These are phyloP conservation scores for Urophycis tenuis DNA, from an alignment of 2,797 vertebrate species.

Conservation along the genomic window DNA sequence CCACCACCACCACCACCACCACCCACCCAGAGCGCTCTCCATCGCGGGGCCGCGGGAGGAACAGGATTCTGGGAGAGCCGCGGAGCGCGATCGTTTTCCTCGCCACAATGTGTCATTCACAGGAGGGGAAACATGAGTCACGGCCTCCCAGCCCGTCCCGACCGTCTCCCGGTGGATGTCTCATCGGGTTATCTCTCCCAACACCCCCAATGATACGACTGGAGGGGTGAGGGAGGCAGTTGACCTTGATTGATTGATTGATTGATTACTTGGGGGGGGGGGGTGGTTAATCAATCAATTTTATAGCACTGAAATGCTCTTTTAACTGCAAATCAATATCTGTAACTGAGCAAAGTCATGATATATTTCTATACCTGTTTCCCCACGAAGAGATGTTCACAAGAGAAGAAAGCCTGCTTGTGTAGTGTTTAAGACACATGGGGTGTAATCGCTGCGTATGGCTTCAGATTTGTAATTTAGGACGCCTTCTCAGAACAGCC, in stretches of 20 bases:
- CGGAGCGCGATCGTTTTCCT: conserved; percentile 27
- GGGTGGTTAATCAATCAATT: no score
- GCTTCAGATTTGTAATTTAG: background rate
- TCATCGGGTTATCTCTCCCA: background rate
- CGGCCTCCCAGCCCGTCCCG: conserved; percentile 20
- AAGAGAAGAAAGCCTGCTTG: background rate
- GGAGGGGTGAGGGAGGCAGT: no score
- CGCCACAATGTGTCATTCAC: conserved; percentile 49
- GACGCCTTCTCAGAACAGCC: background rate
- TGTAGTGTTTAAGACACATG: background rate
- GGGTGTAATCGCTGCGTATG: background rate
- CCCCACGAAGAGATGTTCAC: background rate
- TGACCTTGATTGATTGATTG: background rate
- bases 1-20: no score
- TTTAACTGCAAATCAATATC: background rate
- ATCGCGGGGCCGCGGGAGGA: conserved; percentile 26
- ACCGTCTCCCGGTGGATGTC: background rate
- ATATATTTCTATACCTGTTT: background rate
- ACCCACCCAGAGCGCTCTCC: conserved; percentile 24
- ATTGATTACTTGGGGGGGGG: no score
- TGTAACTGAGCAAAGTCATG: background rate
- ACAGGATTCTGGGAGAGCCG: conserved; percentile 49
- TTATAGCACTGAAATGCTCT: background rate
- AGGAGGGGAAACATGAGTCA: conserved; percentile 46
- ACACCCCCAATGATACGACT: background rate